These are phyloP conservation scores for Eupeodes luniger DNA, from an alignment of 2,888 invertebrate species.

Conservation along the genomic window DNA sequence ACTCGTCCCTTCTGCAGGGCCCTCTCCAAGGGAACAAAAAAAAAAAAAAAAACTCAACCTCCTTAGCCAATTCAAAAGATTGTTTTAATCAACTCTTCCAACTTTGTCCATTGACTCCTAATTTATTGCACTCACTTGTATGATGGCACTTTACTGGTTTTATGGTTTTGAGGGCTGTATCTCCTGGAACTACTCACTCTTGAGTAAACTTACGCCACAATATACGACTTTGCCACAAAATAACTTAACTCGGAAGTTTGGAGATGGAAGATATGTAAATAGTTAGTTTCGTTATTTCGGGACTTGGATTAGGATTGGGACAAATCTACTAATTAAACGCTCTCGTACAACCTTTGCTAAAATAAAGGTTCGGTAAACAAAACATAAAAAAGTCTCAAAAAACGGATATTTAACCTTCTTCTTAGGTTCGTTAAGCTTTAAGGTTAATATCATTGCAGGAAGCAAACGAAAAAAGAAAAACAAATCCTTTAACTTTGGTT, in stretches of 20 bases:
- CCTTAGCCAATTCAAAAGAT: slow-evolving; percentile 39
- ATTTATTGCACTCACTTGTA: slow-evolving; percentile 61
- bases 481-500: slow-evolving; percentile 48
- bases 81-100: slow-evolving; percentile 57
- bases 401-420: slow-evolving; percentile 39
- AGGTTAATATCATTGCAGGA: slow-evolving; percentile 32
- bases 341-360: slow-evolving; percentile 23
- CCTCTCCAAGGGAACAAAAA: background rate
- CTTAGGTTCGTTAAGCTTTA: slow-evolving; percentile 48
- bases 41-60: background rate
- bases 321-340: slow-evolving; percentile 67
- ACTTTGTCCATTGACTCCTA: slow-evolving; percentile 59
- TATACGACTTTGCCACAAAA: background rate
- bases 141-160: slow-evolving; percentile 43
- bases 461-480: background rate
- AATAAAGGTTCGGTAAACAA: slow-evolving; percentile 23
- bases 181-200: background rate
- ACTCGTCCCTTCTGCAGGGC: slow-evolving; percentile 3
- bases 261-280: slow-evolving; percentile 56
- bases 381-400: background rate
- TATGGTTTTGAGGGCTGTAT: slow-evolving; percentile 34
- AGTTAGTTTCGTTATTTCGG: slow-evolving; percentile 34
- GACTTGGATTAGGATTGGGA: slow-evolving; percentile 1
- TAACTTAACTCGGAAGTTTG: slow-evolving; percentile 49
- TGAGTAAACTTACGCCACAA: background rate